Percentiles rank a stretch among this genome's conserved stretches.
Evolutionary conservation across 2,113 vertebrate species (phyloP).

Genomic region (Planiliza haematocheilus): DNA sequence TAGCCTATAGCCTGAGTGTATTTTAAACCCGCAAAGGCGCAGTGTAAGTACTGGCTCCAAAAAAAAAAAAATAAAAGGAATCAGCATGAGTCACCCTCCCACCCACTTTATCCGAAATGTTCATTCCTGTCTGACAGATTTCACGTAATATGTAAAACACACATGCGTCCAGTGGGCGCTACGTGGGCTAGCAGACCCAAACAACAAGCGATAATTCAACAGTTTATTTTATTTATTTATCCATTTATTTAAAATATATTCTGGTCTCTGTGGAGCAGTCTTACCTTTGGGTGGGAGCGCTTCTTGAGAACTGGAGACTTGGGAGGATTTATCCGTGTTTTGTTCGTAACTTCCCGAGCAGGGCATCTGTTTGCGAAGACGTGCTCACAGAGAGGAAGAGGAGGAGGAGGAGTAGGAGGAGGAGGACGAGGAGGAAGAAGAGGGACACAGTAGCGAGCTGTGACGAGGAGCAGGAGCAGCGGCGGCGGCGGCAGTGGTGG

Average conservation of each 20-base stretch:
- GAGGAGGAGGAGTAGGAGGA: slow-evolving; percentile 20
- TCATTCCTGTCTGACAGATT: slow-evolving; percentile 49
- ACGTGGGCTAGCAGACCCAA: background rate
- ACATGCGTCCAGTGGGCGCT: slow-evolving; percentile 12
- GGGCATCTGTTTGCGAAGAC: slow-evolving; percentile 59
- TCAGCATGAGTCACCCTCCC: slow-evolving; percentile 68
- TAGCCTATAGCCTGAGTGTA: background rate
- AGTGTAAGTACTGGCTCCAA: slow-evolving; percentile 44
- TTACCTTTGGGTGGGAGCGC: slow-evolving; percentile 64
- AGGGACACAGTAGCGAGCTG: background rate
- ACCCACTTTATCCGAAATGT: slow-evolving; percentile 57
- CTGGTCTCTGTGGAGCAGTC: background rate
- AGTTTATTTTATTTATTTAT: slow-evolving; percentile 32
- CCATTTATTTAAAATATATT: too few species aligned
- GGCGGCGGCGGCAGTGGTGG: slow-evolving; percentile 2
- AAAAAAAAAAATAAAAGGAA: background rate
- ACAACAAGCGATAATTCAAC: slow-evolving; percentile 39
- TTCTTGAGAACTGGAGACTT: slow-evolving; percentile 29
- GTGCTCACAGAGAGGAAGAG: slow-evolving; percentile 16
- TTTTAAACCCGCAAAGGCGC: slow-evolving; percentile 43
- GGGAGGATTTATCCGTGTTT: slow-evolving; percentile 70
- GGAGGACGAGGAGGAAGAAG: slow-evolving; percentile 1
- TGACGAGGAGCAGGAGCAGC: slow-evolving; percentile 5
- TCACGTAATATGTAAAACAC: slow-evolving; percentile 26
- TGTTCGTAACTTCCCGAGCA: slow-evolving; percentile 73